These are phyloP conservation scores for Nephrotoma appendiculata DNA, from an alignment of 2,888 invertebrate species.

Conservation along the genomic window DNA sequence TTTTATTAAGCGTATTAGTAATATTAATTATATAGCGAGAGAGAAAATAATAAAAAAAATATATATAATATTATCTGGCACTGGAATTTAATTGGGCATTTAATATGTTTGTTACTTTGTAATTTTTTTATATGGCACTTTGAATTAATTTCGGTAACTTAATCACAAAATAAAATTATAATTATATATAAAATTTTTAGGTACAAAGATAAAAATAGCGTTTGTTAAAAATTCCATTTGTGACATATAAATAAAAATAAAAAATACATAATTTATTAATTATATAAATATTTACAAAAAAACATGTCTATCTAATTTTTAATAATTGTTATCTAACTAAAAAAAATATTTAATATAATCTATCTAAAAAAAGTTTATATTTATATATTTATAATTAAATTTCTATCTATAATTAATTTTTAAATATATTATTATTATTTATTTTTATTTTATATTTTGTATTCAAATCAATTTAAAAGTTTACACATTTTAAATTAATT, in stretches of 20 bases:
- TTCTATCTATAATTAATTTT: not conserved
- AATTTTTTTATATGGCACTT: not conserved
- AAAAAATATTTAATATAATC: not conserved
- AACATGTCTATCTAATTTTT: not conserved
- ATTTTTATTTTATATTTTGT: not conserved
- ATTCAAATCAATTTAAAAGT: not conserved
- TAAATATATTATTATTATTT: not conserved
- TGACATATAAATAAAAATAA: not conserved
- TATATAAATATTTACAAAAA: not conserved
- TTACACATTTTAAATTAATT: not conserved
- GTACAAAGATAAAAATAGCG: not conserved
- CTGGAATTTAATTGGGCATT: not conserved
- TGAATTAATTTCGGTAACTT: not conserved
- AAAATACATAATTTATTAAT: not conserved
- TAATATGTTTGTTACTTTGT: not conserved
- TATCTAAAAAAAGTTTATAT: not conserved
- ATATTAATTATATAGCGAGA: not conserved
- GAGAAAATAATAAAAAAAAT: not conserved
- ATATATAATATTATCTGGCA: not conserved
- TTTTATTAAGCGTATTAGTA: not conserved
- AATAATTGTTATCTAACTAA: not conserved
- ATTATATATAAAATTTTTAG: not conserved
- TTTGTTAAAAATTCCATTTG: not conserved
- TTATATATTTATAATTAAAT: not conserved
- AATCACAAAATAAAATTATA: not conserved